Base-by-base conservation (phyloP, 1,140 invertebrate genomes). In the Scaptomyza pallida region DNA sequence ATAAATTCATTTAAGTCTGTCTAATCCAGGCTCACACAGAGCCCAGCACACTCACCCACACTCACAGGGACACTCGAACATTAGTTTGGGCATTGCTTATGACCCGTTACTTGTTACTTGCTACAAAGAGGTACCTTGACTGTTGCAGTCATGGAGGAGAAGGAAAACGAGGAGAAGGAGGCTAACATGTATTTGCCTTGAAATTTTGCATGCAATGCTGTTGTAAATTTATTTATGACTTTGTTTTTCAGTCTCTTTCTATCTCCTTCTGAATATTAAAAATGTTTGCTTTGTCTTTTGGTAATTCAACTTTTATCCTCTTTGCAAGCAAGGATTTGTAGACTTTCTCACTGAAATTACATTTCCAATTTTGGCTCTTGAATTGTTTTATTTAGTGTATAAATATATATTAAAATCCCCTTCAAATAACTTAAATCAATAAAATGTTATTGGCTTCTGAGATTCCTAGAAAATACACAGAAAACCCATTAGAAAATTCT, bases 221-320 rank as follows among this genome's bases (percentile, higher is more conserved):
- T 69, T 74, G 75, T 76, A 78, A 85, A 81, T 85, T 80, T 81
- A 85, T 85, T 85, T 85, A 85, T 77, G 81, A 74, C 65, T 71
- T 59, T 65, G 69, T 52, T 50, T 70, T 50, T 54, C 44, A 35
- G 33, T 52, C 19, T 43, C 37, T 43, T 54, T 19, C 8, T 6
- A 1, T 30, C 26, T 26, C 23, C 1, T 6, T 30, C 26, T 50
- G 35, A 48, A 55, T 62, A 35, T 16, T 48, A 44, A 55, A 70
- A 70, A 33, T 21, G 62, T 78, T 52, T 78, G 56, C 72, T 71
- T 74, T 82, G 69, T 74, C 75, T 67, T 76, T 68, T 44, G 17
- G 41, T 59, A 47, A 74, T 26, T 43, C 41, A 33, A 23, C 65
- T 40, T 54, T 45, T 12, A 13, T 26, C 43, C 16, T 37, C 3